Evolutionary conservation across 2,888 invertebrate species (phyloP), one percentile per base, ranked within the genome.

Genomic region (Prosopocoilus inquinatus): DNA sequence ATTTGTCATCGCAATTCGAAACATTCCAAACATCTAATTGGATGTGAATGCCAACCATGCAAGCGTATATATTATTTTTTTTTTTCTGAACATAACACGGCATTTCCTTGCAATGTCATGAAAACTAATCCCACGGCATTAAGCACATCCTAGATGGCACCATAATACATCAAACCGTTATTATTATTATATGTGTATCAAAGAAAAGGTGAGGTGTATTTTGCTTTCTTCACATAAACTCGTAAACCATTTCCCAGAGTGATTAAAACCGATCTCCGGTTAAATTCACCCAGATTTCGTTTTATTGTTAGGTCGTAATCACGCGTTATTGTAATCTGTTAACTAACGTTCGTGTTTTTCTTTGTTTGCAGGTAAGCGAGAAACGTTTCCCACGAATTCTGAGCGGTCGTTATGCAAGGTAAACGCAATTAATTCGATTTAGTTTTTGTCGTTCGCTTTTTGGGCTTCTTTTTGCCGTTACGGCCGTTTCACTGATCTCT

Each of bases 311-410:
- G n/a, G 11, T 12, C 12, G 16, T 41, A 41, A 41, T 15, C 41
- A 41, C 16, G 16, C 41, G 9, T 41, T 41, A 41, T 41, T 41
- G 41, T 41, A 41, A 41, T 41, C 9, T 41, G 41, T 41, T 13
- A 13, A 15, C 41, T 41, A 41, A 41, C 41, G 41, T n/a, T 41
- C 16, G 41, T 48, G 12, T 48, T 36, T 48, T n/a, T 38, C n/a
- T 48, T 38, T 48, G 48, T 48, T n/a, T 48, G 15, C 48, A 48
- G 48, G 48, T 48, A 48, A 48, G 41, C 13, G 12, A 13, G 41
- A 15, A 41, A 15, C 16, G 13, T 41, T 16, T 41, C 41, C 41
- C 41, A 41, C 41, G 41, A 13, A 41, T 38, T 11, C 41, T 16
- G 41, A 9, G 3, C 41, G 16, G 9, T 41, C 41, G 41, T 41